phyloP scores from a whole-genome alignment of 2,113 vertebrate genomes.

The Lathamus discolor region DNA sequence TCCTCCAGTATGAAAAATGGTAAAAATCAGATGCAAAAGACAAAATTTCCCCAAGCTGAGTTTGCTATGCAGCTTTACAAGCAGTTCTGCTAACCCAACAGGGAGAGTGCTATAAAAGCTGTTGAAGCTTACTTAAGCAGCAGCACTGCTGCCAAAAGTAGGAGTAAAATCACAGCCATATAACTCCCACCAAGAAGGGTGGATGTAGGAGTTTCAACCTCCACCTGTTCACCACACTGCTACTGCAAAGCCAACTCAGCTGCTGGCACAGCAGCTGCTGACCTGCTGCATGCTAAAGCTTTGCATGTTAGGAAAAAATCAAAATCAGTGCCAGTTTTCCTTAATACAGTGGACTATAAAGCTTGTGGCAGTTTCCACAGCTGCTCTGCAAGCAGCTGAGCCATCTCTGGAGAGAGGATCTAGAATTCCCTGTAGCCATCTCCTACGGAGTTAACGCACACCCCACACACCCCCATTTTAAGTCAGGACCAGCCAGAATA shows the following conservation, averaged over 20 bases:
- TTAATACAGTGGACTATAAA: neutral
- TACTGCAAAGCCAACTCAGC: constrained; percentile 21
- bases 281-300: constrained; percentile 5
- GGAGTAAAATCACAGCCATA: fast-evolving
- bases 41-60: neutral
- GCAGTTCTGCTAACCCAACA: neutral
- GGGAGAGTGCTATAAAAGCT: neutral
- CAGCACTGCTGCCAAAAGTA: neutral
- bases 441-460: neutral
- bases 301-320: neutral
- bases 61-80: neutral
- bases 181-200: neutral
- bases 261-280: constrained; percentile 46
- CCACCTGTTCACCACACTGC: constrained; percentile 21
- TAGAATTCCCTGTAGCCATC: neutral
- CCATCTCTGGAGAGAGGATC: neutral
- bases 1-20: neutral
- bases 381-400: constrained; percentile 40
- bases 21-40: neutral
- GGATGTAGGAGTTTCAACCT: neutral
- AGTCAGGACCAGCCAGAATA: neutral
- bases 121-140: neutral
- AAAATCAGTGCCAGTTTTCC: neutral
- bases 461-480: neutral
- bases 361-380: constrained; percentile 12